Percentiles rank a stretch among this genome's conserved stretches.
Conservation (phyloP, 2,797 vertebrate species). For the Rhincodon typus region DNA sequence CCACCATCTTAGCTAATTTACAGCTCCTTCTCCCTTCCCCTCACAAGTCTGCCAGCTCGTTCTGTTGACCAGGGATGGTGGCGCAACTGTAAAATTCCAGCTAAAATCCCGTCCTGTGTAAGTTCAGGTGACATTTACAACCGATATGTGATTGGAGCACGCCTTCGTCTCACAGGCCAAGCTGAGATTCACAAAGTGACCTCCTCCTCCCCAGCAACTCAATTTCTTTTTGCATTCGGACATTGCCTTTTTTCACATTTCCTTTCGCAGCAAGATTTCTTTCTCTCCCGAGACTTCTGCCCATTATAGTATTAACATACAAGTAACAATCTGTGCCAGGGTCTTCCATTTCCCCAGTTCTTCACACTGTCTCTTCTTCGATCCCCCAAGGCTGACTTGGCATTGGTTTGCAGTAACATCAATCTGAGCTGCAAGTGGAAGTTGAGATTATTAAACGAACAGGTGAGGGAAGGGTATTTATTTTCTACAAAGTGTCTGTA, state of each 20-base stretch:
- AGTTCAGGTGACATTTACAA: too few species aligned
- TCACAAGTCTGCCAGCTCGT: background rate
- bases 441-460: background rate
- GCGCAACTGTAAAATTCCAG: too few species aligned
- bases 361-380: background rate
- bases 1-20: too few species aligned
- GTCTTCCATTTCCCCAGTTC: background rate
- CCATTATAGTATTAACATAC: background rate
- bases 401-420: background rate
- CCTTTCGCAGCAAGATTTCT: background rate
- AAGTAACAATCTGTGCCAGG: background rate
- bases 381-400: background rate
- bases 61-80: too few species aligned
- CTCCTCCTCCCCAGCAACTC: background rate
- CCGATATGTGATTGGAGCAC: background rate
- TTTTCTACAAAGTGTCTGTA: background rate
- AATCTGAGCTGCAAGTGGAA: background rate
- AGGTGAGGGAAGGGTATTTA: background rate
- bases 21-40: too few species aligned
- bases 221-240: background rate
- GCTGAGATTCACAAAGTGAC: background rate
- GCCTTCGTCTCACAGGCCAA: too few species aligned
- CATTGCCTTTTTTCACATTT: background rate
- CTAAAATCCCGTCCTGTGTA: background rate
- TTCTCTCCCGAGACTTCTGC: too few species aligned